These are phyloP conservation scores for Micrasema longulum DNA, from an alignment of 1,140 invertebrate genomes.

Conservation along the genomic window DNA sequence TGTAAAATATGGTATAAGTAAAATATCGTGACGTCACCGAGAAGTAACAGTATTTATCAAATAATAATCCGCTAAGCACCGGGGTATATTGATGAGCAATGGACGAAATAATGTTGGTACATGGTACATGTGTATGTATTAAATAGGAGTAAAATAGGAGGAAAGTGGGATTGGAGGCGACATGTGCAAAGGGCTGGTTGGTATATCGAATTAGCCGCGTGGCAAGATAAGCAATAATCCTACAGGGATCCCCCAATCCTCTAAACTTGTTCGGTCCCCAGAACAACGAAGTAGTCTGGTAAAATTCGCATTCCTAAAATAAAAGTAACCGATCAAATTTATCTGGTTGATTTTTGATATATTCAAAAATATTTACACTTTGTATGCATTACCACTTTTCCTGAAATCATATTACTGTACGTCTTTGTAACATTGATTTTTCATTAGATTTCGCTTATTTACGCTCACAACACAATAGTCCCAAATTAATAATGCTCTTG, in stretches of 20 bases:
- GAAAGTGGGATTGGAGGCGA: conserved; percentile 25
- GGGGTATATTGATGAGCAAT: conserved; percentile 25
- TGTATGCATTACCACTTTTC: no score
- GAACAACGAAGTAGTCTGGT: not conserved
- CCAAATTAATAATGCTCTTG: no score
- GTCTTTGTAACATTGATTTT: no score
- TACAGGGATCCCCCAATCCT: not conserved
- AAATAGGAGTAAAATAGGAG: not conserved
- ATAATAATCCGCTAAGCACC: conserved; percentile 29
- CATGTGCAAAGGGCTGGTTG: conserved; percentile 30
- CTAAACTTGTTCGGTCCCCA: not conserved
- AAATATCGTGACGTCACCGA: conserved; percentile 10
- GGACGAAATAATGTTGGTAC: conserved; percentile 10
- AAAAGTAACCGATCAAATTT: no score
- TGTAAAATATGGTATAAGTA: no score
- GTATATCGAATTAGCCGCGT: conserved; percentile 52
- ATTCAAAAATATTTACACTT: no score
- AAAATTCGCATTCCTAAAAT: no score
- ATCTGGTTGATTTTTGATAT: no score
- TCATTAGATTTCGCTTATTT: no score
- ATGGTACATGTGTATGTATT: not conserved
- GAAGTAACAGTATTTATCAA: conserved; percentile 2
- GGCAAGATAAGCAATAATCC: conserved; percentile 51
- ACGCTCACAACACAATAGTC: no score
- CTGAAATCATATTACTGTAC: no score